Evolutionary conservation across 2,113 vertebrate genomes (phyloP).

Genomic region (Sander lucioperca): DNA sequence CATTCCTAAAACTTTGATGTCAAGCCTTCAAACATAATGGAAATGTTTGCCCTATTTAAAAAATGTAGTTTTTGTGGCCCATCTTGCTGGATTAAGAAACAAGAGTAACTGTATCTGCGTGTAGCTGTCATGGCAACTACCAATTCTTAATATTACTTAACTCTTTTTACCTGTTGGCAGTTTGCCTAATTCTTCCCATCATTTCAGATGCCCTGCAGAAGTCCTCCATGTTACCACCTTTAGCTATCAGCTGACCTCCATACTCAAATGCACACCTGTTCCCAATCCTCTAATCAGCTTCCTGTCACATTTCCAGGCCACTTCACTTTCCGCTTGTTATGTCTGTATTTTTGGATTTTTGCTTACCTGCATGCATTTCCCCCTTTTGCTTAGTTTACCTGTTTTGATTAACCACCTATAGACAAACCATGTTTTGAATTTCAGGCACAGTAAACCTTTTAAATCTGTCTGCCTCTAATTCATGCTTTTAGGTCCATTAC

Average conservation of each 20-base stretch:
- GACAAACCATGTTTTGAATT: background rate
- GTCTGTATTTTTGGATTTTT: background rate
- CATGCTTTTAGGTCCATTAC: background rate
- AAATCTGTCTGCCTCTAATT: background rate
- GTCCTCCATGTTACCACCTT: background rate
- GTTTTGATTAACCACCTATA: background rate
- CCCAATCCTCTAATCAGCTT: constrained; percentile 7
- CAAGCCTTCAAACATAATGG: background rate
- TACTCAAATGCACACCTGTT: background rate
- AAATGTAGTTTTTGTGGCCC: background rate
- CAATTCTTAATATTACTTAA: background rate
- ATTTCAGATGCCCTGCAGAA: background rate
- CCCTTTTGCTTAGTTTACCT: background rate
- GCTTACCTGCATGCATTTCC: too few relatives aligned
- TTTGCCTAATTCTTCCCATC: background rate
- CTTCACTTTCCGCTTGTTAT: background rate
- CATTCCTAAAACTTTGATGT: background rate
- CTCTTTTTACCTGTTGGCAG: background rate
- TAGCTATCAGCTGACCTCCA: background rate
- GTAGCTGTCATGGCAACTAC: background rate
- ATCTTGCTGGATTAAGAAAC: background rate
- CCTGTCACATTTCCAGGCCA: background rate
- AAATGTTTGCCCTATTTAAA: background rate
- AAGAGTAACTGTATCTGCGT: background rate
- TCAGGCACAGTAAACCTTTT: background rate